Base-by-base conservation (phyloP, 2,113 vertebrate genomes). In the Oncorhynchus keta region DNA sequence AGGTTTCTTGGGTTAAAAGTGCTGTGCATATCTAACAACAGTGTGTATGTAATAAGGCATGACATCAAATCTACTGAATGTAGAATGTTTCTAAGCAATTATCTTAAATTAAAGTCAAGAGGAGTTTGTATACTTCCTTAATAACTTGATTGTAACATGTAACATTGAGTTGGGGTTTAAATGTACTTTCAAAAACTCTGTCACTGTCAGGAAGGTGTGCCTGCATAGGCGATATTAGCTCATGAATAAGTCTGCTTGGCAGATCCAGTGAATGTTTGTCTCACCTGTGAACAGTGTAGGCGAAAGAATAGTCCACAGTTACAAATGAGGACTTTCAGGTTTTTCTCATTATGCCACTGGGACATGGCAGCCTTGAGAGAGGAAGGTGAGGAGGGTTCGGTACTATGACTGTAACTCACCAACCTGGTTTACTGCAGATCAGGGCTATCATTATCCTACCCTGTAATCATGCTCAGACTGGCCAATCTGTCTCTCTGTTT, bases 211-310 rank as follows among this genome's bases (percentile, higher is more conserved):
- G 45, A 32, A 64, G 72, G 61, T 66, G 73, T 66, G 39, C 65
- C 30, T 74, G 70, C 75, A 28, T 9, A 67, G 22, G 30, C 12
- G 8, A 18, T 55, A 55, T 55, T 55, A 14, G 20, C 55, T 55
- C 51, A 14, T 18, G 16, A 45, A 11, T 16, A 18, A 55, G 51
- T 16, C 14, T 18, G 14, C 51, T 55, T 55, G 51, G 16, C 51
- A 55, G 51, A 55, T 55, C 35, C 9, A 62, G 72, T 48, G 71
- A n/a, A 6, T 55, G 68, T 81, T 74, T 83, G 84, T 83, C 84
- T 80, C 67, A 57, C 14, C 16, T 4, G 1, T 5, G 6, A 6
- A 73, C 5, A 22, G 20, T 22, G 59, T 62, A 62, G 7, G 59
- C 2, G 22, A 62, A 8, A 62, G 20, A 22, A 24, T 9, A 7